Conservation (phyloP, 2,113 vertebrate species). For the Bungarus multicinctus region DNA sequence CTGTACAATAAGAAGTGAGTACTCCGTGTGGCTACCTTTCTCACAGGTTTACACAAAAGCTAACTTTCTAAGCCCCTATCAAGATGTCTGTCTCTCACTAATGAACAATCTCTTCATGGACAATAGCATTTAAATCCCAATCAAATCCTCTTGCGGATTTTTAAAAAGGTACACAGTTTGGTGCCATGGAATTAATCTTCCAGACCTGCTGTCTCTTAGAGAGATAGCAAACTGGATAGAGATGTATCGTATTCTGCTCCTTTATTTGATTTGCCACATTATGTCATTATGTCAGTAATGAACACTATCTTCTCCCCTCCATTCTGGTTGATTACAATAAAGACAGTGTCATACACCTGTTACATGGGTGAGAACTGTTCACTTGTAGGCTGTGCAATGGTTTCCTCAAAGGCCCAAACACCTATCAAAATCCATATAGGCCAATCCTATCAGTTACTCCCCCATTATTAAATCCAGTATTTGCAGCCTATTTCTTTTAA, state of each 20-base stretch:
- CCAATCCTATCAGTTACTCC: neutral
- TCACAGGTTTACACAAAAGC: neutral
- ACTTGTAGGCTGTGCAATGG: neutral
- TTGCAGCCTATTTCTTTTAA: neutral
- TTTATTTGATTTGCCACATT: neutral
- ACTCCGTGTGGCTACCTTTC: too few species aligned
- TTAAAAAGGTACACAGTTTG: neutral
- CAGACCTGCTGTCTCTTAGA: neutral
- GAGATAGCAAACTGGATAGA: neutral
- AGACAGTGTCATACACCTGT: neutral
- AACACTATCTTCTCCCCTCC: neutral
- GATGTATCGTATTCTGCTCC: neutral
- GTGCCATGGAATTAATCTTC: neutral
- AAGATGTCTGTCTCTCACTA: neutral
- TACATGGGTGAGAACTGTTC: neutral
- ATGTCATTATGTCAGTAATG: accelerated
- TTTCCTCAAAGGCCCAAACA: neutral
- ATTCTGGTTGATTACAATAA: neutral
- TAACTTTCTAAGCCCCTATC: neutral
- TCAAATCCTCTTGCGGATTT: neutral
- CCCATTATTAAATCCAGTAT: neutral
- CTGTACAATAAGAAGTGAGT: neutral
- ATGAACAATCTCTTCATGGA: neutral
- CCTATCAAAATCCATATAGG: neutral
- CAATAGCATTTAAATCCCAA: conserved; percentile 16